Evolutionary conservation across 1,140 invertebrate genomes (phyloP).

Genomic region (Drosophila albomicans): DNA sequence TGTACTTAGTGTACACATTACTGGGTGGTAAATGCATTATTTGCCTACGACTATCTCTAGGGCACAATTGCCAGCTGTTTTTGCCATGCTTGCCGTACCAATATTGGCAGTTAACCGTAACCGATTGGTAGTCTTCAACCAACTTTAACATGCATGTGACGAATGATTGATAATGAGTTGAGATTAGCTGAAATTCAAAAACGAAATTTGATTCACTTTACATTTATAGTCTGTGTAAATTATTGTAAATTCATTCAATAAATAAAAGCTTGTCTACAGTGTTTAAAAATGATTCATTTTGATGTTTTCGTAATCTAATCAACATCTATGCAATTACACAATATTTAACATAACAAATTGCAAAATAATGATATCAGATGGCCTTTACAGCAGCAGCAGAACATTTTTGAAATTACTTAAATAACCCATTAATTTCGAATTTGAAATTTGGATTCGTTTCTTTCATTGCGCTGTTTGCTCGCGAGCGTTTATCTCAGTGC

Average conservation of each 20-base stretch:
- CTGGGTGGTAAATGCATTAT: slow-evolving; percentile 26
- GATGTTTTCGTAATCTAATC: slow-evolving; percentile 1
- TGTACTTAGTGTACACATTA: slow-evolving; percentile 26
- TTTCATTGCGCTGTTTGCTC: slow-evolving; percentile 49
- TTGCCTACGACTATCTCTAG: slow-evolving; percentile 18
- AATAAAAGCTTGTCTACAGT: neutral
- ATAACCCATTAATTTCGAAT: slow-evolving; percentile 52
- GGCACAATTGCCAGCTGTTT: slow-evolving; percentile 53
- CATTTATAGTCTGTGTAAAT: too few species aligned
- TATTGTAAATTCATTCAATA: too few species aligned
- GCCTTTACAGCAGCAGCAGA: slow-evolving; percentile 46
- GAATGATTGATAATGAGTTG: neutral
- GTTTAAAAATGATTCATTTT: neutral
- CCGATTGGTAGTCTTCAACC: neutral
- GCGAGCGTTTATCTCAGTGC: slow-evolving; percentile 50
- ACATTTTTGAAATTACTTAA: slow-evolving; percentile 63
- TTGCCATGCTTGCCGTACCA: slow-evolving; percentile 20
- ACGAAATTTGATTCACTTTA: neutral
- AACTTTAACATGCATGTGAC: neutral
- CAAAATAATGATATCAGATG: slow-evolving; percentile 28
- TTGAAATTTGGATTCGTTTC: slow-evolving; percentile 15
- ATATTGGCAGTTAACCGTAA: slow-evolving; percentile 21
- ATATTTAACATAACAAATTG: slow-evolving; percentile 31
- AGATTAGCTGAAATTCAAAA: neutral
- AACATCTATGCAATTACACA: neutral